These are phyloP conservation scores for Syngnathus typhle DNA, from an alignment of 2,113 vertebrate genomes.

Conservation along the genomic window DNA sequence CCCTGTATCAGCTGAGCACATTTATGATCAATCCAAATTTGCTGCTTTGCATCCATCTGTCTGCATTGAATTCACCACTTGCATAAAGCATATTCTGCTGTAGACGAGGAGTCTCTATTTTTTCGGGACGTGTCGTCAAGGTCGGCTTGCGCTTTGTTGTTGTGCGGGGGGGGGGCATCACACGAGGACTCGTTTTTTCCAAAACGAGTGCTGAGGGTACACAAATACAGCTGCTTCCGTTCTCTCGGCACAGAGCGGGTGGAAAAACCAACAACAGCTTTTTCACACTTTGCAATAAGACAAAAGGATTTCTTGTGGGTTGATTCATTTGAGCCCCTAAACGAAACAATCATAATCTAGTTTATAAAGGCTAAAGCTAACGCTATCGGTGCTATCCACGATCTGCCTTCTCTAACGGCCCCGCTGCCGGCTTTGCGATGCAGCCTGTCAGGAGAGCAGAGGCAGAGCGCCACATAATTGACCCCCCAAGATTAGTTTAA, in stretches of 20 bases:
- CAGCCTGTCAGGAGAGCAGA: neutral
- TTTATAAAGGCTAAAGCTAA: too few species aligned
- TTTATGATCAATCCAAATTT: too few species aligned
- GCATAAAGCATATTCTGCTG: too few species aligned
- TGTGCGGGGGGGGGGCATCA: conserved; percentile 49
- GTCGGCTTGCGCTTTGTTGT: conserved; percentile 24
- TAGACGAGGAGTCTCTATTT: neutral
- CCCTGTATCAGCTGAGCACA: conserved; percentile 54
- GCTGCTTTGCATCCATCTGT: conserved; percentile 11
- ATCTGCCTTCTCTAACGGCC: neutral
- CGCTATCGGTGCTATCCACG: neutral
- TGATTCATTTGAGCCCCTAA: neutral
- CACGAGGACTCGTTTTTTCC: conserved; percentile 31
- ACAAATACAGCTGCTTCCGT: conserved; percentile 45
- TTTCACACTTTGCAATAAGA: neutral
- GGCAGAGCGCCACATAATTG: neutral
- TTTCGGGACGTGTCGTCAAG: conserved; percentile 2
- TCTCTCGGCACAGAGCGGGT: neutral
- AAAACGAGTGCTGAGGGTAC: conserved; percentile 11
- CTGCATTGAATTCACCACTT: conserved; percentile 42
- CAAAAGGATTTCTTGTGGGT: neutral
- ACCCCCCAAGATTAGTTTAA: conserved; percentile 40
- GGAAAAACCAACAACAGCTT: neutral
- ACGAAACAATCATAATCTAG: too few species aligned
- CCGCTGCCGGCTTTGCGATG: neutral